Percentiles rank a stretch among this genome's conserved stretches.
Conservation (phyloP, 1,140 invertebrate genomes). For the Lordiphosa mommai region DNA sequence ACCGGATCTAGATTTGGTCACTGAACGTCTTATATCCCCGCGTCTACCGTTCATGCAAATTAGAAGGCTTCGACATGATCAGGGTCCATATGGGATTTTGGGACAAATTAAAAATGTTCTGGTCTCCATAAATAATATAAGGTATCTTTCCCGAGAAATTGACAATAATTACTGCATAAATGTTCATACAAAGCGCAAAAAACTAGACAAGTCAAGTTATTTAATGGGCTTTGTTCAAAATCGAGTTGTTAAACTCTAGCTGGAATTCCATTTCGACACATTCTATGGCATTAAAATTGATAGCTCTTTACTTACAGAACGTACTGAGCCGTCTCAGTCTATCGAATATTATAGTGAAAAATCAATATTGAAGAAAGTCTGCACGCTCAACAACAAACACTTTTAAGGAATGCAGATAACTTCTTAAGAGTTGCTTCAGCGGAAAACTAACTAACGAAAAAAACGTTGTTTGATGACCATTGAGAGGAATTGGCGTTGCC, state of each 20-base stretch:
- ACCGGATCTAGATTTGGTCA: conserved; percentile 29
- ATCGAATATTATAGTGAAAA: conserved; percentile 29
- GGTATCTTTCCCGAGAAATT: too few species aligned
- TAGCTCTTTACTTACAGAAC: background rate
- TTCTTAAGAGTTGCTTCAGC: conserved; percentile 59
- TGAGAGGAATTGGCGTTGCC: conserved; percentile 79
- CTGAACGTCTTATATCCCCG: conserved; percentile 60
- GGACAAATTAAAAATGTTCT: too few species aligned
- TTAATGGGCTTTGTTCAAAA: too few species aligned
- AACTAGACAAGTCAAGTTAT: too few species aligned
- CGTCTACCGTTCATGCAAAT: conserved; percentile 74
- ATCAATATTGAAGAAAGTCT: conserved; percentile 49
- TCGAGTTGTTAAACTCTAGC: too few species aligned
- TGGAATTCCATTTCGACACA: too few species aligned
- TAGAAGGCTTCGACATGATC: conserved; percentile 5
- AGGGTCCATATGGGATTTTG: too few species aligned
- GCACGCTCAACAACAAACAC: conserved; percentile 61
- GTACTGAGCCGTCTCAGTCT: background rate
- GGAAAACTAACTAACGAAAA: conserved; percentile 32
- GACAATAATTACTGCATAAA: too few species aligned
- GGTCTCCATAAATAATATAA: too few species aligned
- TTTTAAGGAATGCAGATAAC: conserved; percentile 63
- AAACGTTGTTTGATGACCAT: conserved; percentile 50
- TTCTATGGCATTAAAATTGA: conserved; percentile 5
- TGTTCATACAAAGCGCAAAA: too few species aligned